Base-by-base conservation (phyloP, 2,888 invertebrate genomes). In the Pseudoips prasinana region DNA sequence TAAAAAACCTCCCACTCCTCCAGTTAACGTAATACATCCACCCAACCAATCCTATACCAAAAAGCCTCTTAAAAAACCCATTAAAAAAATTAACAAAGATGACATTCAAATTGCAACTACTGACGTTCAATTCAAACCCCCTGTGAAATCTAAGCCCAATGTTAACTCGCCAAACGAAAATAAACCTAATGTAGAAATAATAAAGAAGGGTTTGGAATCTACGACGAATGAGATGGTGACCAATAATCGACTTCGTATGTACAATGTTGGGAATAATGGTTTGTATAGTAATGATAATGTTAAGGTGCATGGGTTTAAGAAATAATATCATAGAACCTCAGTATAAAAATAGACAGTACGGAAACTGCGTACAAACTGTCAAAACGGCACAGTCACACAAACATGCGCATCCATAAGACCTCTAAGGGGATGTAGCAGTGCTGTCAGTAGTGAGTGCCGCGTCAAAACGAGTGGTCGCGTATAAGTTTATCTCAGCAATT, bases 191-290 rank as follows among this genome's bases (percentile, higher is more conserved):
- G 57, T 91, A 7, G 90, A 90, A 33, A 92, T 93, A 49, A 86
- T 90, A 41, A 91, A 90, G 34, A 81, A 90, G 30, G 91, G 90
- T 41, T 77, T 94, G 35, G 85, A 92, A 2, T 93, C 90, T 1
- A 93, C 93, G 1, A 93, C 93, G 22, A 94, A 93, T 65, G 83
- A 88, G 40, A 73, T 73, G 63, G 62, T 79, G 7, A 49, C 60
- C 4, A 69, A 66, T 39, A 41, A 55, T 17, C 57, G 50, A 7
- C 61, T 59, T 30, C 43, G 52, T 7, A 49, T 69, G 54, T 51
- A 56, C 33, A 60, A 48, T 37, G 56, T 64, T 22, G 57, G 58
- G 2, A 44, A 46, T 25, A 63, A 38, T 24, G 61, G 47, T 1
- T 29, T 64, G n/a, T 60, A 61, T 37, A 47, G 31, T 3, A 59